Evolutionary conservation across 2,113 vertebrate species (phyloP).

Genomic region (Crotalus tigris): DNA sequence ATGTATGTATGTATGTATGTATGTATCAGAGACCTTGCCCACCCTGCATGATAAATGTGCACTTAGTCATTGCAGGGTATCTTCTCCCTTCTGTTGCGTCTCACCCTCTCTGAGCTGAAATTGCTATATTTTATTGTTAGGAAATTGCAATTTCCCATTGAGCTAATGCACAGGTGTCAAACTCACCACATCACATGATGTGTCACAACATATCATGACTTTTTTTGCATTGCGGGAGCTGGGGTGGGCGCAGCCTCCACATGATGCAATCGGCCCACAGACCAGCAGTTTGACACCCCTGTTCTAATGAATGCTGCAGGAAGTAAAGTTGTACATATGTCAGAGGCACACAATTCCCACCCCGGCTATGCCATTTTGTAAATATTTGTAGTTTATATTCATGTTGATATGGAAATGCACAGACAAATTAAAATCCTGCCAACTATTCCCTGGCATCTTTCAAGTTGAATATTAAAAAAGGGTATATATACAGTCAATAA

Average conservation of each 20-base stretch:
- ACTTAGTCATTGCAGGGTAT: neutral
- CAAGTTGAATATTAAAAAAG: neutral
- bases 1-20: neutral
- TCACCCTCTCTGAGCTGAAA: neutral
- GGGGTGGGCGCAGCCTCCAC: no score
- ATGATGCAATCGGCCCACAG: no score
- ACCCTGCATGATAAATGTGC: neutral
- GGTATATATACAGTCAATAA: neutral
- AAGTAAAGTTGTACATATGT: neutral
- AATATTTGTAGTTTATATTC: neutral
- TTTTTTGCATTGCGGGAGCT: no score
- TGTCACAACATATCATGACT: no score
- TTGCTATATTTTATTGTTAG: neutral
- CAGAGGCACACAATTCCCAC: neutral
- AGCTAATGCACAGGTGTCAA: no score
- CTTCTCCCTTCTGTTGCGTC: neutral
- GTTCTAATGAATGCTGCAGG: constrained; percentile 1
- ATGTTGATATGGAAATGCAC: neutral
- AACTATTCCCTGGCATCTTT: neutral
- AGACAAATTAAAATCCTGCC: neutral
- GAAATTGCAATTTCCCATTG: neutral
- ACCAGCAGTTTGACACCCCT: neutral
- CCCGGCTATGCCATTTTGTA: neutral
- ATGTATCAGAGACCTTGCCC: neutral
- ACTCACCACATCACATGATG: no score